Evolutionary conservation across 37 sponge, comb jelly and placozoan genomes (phyloP), one percentile per base, ranked within the genome.

Genomic region (Geodia barretti): DNA sequence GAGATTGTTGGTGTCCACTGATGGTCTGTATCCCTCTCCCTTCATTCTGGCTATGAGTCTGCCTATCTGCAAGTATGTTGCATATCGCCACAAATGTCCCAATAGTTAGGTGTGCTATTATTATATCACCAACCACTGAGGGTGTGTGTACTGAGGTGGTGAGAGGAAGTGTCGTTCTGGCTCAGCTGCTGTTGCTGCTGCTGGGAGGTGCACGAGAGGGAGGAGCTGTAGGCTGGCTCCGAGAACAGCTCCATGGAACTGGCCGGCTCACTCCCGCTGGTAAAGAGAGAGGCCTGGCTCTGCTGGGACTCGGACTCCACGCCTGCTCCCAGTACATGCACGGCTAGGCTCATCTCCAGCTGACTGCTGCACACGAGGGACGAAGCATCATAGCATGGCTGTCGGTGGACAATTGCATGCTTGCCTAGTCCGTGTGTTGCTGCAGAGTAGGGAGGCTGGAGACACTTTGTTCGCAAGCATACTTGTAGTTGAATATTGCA

Each of bases 211-310:
- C 11, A 47, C 11, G 54, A 47, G 54, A 17, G 54, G 14, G 54
- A 47, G n/a, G 74, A 72, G 43, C 40, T 60, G 36, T n/a, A 36
- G 26, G 38, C 28, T 7, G 83, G 74, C 74, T 82, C 74, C 1
- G 83, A 82, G 64, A 82, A 82, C 32, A 82, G 74, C 65, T 82
- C 83, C 72, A 82, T 71, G 60, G 83, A 82, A 39, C 26, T 82
- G 23, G 65, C 62, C 21, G 1, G 69, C 5, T 73, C 74, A 35
- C 23, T 54, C 8, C 77, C 64, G 38, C 79, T 42, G 14, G 7
- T 47, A 54, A 79, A 79, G 68, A 79, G 79, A 41, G 68, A 79
- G 3, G 28, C 54, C 43, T 79, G 79, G 67, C 79, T 79, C 34
- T 41, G 79, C 34, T 79, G 79, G 28, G 79, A 79, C 32, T 79